Evolutionary conservation across 2,888 invertebrate species (phyloP), one percentile per base, ranked within the genome.

Genomic region (Drosophila affinis): DNA sequence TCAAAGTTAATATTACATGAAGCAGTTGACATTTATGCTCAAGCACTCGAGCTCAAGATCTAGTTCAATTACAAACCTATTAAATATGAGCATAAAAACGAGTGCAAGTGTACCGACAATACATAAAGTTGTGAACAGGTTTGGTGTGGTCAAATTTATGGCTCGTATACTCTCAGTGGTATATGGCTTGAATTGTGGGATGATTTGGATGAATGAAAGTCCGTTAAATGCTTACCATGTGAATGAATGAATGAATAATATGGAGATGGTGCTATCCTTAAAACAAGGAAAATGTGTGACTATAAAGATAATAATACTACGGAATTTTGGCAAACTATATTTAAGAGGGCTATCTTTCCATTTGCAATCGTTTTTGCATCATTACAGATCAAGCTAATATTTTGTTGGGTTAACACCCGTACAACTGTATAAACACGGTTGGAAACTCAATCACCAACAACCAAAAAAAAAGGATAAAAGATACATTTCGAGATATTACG

Each of bases 11-110:
- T 29, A 64, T 64, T 53, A 65, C 70, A 48, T 62, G 47, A 59
- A 82, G 59, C 75, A 73, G 48, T 72, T 84, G 62, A 61, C 74
- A 70, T 75, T 80, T 60, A 27, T 55, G 53, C 55, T 68, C 17
- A 14, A 29, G 21, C 32, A 46, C 14, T 34, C n/a, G 44, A 60
- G 46, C 14, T 34, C n/a, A 51, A 67, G 46, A 67, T 75, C 60
- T 72, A 72, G 75, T 73, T 64, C 73, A 58, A 73, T 64, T 73
- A 51, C 64, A 47, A 49, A 6, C 48, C 53, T 52, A 63, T 17
- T 57, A 12, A 67, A n/a, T 54, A 39, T 49, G 46, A 32, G 45
- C 54, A 51, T 52, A 24, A 55, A 68, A 71, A 63, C 21, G 9
- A 63, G 72, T 72, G 67, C 67, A 55, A 65, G 44, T 51, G 49